Conservation (phyloP, 2,797 vertebrate species). For the Melopsittacus undulatus region DNA sequence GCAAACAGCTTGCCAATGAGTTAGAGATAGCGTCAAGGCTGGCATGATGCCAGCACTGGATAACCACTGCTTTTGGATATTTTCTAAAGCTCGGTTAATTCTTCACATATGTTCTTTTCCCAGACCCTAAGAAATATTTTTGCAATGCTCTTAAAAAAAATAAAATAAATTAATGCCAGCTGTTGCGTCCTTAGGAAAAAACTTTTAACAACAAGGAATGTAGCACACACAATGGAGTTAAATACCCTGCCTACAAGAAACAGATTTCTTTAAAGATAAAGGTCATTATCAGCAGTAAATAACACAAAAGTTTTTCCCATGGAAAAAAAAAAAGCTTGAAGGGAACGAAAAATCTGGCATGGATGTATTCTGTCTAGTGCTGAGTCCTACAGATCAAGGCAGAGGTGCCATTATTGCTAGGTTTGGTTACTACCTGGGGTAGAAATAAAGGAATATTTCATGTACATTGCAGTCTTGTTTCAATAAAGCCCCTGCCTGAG, state of each 20-base stretch:
- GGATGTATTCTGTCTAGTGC: not conserved
- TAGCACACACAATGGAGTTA: not conserved
- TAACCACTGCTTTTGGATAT: not conserved
- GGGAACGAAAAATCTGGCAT: not conserved
- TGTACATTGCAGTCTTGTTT: not conserved
- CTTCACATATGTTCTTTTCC: not conserved
- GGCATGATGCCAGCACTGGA: not conserved
- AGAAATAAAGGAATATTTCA: not conserved
- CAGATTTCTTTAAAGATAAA: slow-evolving; percentile 14
- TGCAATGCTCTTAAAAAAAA: not conserved
- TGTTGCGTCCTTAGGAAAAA: not conserved
- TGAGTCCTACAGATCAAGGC: not conserved
- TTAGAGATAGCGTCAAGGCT: not conserved
- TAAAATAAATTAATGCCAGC: not conserved
- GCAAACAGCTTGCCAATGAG: not conserved
- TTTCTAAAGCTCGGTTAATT: slow-evolving; percentile 15
- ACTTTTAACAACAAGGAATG: not conserved
- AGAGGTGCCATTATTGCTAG: not conserved
- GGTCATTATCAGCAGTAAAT: not conserved
- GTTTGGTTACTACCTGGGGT: not conserved
- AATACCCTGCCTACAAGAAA: not conserved
- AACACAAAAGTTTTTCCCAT: not conserved
- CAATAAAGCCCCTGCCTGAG: not conserved
- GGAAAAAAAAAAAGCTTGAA: not conserved
- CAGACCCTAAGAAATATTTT: not conserved